Conservation (phyloP, 2,888 invertebrate species). For the Tinea pellionella region DNA sequence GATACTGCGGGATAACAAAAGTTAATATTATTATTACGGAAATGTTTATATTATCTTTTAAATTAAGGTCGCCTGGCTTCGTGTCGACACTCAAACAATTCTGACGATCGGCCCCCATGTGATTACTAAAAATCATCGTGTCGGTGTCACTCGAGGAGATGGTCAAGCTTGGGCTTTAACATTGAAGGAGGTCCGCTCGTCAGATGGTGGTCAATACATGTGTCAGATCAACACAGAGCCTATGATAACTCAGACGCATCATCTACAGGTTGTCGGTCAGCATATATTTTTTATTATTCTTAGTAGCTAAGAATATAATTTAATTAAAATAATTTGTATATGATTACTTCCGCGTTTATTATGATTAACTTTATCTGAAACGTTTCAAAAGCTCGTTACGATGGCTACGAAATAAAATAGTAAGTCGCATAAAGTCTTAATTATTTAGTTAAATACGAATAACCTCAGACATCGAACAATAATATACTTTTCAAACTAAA, state of each 20-base stretch:
- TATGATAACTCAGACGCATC: slow-evolving; percentile 67
- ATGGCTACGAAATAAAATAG: too few relatives aligned
- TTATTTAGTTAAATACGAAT: too few relatives aligned
- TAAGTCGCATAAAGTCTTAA: too few relatives aligned
- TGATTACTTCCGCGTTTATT: too few relatives aligned
- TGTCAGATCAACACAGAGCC: slow-evolving; percentile 76
- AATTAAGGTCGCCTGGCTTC: slow-evolving; percentile 84
- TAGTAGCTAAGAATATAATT: too few relatives aligned
- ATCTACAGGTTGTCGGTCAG: slow-evolving; percentile 43
- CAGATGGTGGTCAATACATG: slow-evolving; percentile 86
- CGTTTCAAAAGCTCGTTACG: too few relatives aligned
- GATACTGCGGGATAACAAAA: background rate
- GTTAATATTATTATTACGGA: background rate
- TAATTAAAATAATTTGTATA: too few relatives aligned
- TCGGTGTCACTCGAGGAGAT: slow-evolving; percentile 79
- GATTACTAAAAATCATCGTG: slow-evolving; percentile 88
- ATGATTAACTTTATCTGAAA: too few relatives aligned
- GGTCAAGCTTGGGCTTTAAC: slow-evolving; percentile 80
- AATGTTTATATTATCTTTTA: background rate
- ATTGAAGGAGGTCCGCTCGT: slow-evolving; percentile 78
- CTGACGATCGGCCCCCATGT: slow-evolving; percentile 87
- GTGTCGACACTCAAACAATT: slow-evolving; percentile 90
- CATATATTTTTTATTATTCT: slow-evolving; percentile 9
- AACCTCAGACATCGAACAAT: too few relatives aligned
- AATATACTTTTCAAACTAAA: too few relatives aligned